Evolutionary conservation across 2,113 vertebrate genomes (phyloP).

Genomic region (Rana temporaria): DNA sequence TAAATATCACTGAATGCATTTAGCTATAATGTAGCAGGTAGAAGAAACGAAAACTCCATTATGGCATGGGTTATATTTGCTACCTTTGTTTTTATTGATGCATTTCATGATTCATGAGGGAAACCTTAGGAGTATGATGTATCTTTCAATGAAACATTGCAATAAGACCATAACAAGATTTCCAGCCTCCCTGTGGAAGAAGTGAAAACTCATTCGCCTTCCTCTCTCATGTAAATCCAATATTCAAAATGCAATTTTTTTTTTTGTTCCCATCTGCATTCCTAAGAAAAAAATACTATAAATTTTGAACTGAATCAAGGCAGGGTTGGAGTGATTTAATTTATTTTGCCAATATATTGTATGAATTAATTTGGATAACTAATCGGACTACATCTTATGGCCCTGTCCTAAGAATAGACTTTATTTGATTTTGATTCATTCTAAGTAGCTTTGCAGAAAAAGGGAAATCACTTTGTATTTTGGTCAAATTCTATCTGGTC

Average conservation of each 20-base stretch:
- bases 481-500: not conserved
- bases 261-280: not conserved
- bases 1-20: no score
- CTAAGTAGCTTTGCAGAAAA: not conserved
- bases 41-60: not conserved
- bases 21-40: not conserved
- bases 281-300: slow-evolving; percentile 13
- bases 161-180: slow-evolving; percentile 52
- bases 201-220: slow-evolving; percentile 36
- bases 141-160: slow-evolving; percentile 32
- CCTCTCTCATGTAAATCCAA: slow-evolving; percentile 49
- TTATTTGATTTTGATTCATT: not conserved
- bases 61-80: not conserved
- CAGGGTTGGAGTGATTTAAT: slow-evolving; percentile 1
- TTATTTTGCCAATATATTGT: not conserved
- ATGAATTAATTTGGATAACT: slow-evolving; percentile 8
- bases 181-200: slow-evolving; percentile 19
- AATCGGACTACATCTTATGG: not conserved
- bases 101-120: slow-evolving; percentile 15
- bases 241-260: slow-evolving; percentile 38
- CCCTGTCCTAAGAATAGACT: not conserved
- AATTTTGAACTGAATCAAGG: slow-evolving; percentile 34
- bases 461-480: no score
- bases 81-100: slow-evolving; percentile 19
- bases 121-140: slow-evolving; percentile 11